phyloP scores from a whole-genome alignment of 2,797 vertebrate genomes.

The Pristis pectinata region DNA sequence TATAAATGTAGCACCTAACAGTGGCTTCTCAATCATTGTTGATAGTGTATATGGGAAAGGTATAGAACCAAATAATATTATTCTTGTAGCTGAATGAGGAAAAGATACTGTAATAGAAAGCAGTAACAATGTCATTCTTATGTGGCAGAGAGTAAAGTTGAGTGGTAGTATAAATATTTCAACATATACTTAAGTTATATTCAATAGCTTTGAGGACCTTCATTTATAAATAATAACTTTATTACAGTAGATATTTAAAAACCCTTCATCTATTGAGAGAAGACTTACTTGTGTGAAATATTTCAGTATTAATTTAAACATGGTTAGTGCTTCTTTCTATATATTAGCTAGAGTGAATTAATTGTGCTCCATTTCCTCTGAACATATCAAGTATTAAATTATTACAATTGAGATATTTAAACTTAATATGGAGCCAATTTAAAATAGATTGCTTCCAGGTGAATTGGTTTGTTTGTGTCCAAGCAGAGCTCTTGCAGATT shows the following conservation, averaged over 20 bases:
- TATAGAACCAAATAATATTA: background rate
- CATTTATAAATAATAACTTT: background rate
- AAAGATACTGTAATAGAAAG: background rate
- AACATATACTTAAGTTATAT: background rate
- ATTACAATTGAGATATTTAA: constrained; percentile 16
- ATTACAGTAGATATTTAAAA: background rate
- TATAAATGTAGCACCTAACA: background rate
- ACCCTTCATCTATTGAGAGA: background rate
- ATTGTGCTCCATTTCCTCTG: background rate
- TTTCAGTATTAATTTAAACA: background rate
- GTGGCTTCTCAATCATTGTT: background rate
- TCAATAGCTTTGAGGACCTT: background rate
- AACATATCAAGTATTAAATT: background rate
- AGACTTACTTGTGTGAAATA: background rate
- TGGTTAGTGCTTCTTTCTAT: background rate
- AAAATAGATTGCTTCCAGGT: constrained; percentile 32
- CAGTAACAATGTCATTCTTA: background rate
- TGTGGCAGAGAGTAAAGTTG: background rate
- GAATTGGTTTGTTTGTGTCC: background rate
- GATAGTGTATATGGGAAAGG: background rate
- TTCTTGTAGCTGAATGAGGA: background rate
- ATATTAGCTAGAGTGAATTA: background rate
- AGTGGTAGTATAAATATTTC: background rate
- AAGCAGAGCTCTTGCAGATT: background rate
- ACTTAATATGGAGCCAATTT: constrained; percentile 30